Conservation (phyloP, 2,113 vertebrate species). For the Erythrolamprus reginae region DNA sequence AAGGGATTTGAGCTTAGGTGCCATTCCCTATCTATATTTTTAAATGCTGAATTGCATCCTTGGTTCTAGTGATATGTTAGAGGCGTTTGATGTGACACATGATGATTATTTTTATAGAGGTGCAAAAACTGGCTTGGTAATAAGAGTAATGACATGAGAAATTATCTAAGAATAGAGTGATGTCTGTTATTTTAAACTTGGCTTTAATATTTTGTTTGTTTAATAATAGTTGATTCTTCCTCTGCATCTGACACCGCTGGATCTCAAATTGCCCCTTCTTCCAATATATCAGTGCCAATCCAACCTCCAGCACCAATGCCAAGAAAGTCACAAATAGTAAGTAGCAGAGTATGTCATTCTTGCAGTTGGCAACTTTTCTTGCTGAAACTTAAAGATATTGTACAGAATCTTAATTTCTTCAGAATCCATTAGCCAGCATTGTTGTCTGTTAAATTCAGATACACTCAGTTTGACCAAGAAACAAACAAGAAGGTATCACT, state of each 20-base stretch:
- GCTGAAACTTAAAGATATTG: not conserved
- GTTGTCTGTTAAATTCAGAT: not conserved
- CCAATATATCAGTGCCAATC: slow-evolving; percentile 72
- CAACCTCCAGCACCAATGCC: slow-evolving; percentile 89
- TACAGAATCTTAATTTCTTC: not conserved
- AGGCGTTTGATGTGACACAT: not conserved
- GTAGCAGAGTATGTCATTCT: slow-evolving; percentile 31
- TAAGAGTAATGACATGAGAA: not conserved
- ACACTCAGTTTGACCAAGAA: not conserved
- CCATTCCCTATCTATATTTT: not conserved
- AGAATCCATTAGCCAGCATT: not conserved
- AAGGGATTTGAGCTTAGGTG: not conserved
- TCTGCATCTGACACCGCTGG: slow-evolving; percentile 54
- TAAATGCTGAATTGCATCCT: not conserved
- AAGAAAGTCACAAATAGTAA: slow-evolving; percentile 78
- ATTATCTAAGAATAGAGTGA: not conserved
- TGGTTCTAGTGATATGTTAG: not conserved
- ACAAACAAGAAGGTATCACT: not conserved
- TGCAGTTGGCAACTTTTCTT: not conserved
- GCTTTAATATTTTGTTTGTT: slow-evolving; percentile 15
- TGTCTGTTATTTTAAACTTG: not conserved
- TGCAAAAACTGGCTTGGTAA: not conserved
- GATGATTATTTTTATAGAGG: not conserved
- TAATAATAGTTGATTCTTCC: slow-evolving; percentile 49
- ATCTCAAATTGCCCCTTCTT: slow-evolving; percentile 66